These are phyloP conservation scores for Hylyphantes graminicola DNA, from an alignment of 1,140 invertebrate genomes.

Conservation along the genomic window DNA sequence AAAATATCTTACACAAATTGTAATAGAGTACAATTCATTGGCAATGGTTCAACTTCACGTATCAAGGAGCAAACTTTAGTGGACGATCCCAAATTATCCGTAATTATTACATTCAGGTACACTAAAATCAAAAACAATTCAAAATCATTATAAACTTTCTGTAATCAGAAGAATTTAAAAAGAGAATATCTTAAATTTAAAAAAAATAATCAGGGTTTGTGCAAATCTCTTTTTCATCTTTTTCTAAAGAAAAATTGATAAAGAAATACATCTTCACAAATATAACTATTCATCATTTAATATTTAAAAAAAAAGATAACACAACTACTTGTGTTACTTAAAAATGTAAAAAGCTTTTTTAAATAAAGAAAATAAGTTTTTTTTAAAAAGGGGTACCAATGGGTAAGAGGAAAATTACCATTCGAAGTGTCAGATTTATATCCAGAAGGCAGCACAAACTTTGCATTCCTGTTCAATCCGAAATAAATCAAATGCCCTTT, in stretches of 20 bases:
- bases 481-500: constrained; percentile 48
- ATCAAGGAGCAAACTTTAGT: constrained; percentile 55
- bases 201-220: background rate
- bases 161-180: background rate
- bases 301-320: too few species aligned
- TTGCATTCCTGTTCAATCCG: constrained; percentile 52
- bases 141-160: background rate
- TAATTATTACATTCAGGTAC: constrained; percentile 48
- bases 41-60: constrained; percentile 33
- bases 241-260: too few species aligned
- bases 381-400: too few species aligned
- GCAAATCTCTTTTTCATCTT: too few species aligned
- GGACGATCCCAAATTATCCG: constrained; percentile 24
- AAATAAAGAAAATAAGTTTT: too few species aligned
- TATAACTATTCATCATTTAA: too few species aligned
- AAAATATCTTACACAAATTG: constrained; percentile 33
- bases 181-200: background rate
- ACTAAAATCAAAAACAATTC: constrained; percentile 23
- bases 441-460: constrained; percentile 48
- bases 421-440: constrained; percentile 19
- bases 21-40: constrained; percentile 9
- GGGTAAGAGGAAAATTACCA: too few species aligned
- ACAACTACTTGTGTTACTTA: too few species aligned
- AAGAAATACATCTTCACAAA: too few species aligned
- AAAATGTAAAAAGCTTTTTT: too few species aligned